Conservation (phyloP, 2,888 invertebrate genomes). For the Stenurella melanura region DNA sequence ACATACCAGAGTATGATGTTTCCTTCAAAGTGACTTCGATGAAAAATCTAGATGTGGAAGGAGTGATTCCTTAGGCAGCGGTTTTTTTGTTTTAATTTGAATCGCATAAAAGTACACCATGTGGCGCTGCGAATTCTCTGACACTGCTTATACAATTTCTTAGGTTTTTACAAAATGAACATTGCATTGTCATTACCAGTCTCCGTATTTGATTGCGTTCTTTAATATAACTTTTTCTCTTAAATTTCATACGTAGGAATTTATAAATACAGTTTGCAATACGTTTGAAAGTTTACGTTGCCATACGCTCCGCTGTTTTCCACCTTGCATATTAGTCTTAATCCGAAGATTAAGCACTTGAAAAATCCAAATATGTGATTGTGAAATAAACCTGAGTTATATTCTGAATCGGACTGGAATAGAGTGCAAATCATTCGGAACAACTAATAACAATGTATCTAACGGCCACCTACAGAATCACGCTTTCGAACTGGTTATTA, state of each 20-base stretch:
- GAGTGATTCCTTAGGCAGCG: too few species aligned
- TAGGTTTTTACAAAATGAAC: too few species aligned
- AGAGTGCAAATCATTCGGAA: constrained; percentile 65
- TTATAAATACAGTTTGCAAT: background rate
- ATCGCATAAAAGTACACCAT: too few species aligned
- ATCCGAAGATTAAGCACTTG: constrained; percentile 1
- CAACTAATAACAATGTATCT: constrained; percentile 66
- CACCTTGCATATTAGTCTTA: background rate
- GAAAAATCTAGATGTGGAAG: too few species aligned
- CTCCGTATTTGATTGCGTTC: too few species aligned
- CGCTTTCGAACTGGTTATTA: constrained; percentile 66
- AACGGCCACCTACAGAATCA: constrained; percentile 69
- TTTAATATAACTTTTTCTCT: too few species aligned
- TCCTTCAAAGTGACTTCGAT: too few species aligned
- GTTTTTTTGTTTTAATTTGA: too few species aligned
- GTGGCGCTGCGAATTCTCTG: too few species aligned
- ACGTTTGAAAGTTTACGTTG: background rate
- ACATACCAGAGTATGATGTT: too few species aligned
- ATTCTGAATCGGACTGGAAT: constrained; percentile 54
- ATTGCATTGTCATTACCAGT: too few species aligned
- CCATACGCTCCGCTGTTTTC: background rate
- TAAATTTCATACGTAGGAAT: background rate
- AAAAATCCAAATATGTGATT: constrained; percentile 44
- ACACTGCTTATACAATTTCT: too few species aligned
- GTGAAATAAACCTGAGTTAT: constrained; percentile 59